A percentile compares a stretch with the other conserved stretches of the same genome.
Evolutionary conservation across 1,140 invertebrate species (phyloP).

Genomic region (Trichonephila inaurata): DNA sequence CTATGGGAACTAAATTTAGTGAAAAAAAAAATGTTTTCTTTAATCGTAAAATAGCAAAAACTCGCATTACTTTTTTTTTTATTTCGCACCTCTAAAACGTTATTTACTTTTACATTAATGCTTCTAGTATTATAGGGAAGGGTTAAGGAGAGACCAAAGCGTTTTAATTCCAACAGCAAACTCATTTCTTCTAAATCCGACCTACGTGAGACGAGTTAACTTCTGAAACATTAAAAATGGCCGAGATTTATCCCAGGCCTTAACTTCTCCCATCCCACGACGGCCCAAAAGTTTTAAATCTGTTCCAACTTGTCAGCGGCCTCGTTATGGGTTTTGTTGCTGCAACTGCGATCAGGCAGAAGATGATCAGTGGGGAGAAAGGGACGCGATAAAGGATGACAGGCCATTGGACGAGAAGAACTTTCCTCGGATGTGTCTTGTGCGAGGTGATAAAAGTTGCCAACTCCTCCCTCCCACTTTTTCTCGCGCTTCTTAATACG

Average conservation of each 20-base stretch:
- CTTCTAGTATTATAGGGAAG: no score
- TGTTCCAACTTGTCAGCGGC: neutral
- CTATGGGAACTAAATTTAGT: no score
- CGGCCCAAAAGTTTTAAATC: neutral
- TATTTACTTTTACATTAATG: no score
- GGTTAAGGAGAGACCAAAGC: no score
- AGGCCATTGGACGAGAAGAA: neutral
- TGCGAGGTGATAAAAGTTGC: neutral
- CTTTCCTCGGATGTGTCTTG: neutral
- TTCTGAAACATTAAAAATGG: neutral
- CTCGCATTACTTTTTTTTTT: no score
- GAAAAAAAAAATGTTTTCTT: no score
- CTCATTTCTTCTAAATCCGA: no score
- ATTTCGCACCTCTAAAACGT: no score
- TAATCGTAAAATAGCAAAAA: no score
- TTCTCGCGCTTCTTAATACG: neutral
- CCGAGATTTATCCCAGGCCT: neutral
- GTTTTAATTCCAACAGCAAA: no score
- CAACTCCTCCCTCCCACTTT: neutral
- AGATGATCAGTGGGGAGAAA: neutral
- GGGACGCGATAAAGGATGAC: neutral
- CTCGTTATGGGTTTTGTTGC: neutral
- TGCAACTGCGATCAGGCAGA: neutral
- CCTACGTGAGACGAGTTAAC: neutral
- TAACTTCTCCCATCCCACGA: no score